Evolutionary conservation across 2,797 vertebrate genomes (phyloP).

Genomic region (Natrix natrix): DNA sequence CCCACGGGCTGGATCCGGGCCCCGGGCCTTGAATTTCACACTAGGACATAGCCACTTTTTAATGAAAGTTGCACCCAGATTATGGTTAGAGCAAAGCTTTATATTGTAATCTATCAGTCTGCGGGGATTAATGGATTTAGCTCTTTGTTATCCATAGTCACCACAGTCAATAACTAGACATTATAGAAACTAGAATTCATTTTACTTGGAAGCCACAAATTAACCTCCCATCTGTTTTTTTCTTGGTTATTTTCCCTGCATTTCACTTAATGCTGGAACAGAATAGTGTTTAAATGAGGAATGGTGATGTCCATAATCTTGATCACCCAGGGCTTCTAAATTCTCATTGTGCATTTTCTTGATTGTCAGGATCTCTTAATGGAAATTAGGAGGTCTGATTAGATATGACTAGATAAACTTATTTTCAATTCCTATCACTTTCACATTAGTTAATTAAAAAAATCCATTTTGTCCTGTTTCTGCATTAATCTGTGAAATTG

Average conservation of each 20-base stretch:
- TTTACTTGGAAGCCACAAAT: not conserved
- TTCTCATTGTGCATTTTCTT: not conserved
- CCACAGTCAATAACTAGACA: not conserved
- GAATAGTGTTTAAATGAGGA: not conserved
- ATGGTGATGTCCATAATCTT: not conserved
- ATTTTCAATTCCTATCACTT: not conserved
- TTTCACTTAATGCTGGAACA: not conserved
- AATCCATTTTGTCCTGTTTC: not conserved
- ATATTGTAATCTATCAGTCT: not conserved
- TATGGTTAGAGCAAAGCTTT: not conserved
- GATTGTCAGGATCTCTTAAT: not conserved
- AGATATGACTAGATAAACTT: not conserved
- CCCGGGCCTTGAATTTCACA: not conserved
- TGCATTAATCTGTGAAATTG: not conserved
- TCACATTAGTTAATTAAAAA: not conserved
- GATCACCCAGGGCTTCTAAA: not conserved
- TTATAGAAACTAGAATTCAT: not conserved
- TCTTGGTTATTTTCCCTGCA: not conserved
- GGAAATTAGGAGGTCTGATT: not conserved
- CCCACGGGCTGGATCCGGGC: no score
- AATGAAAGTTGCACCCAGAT: not conserved
- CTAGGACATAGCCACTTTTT: not conserved
- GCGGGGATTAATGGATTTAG: not conserved
- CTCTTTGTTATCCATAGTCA: not conserved
- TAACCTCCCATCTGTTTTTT: not conserved